Evolutionary conservation across 2,797 vertebrate species (phyloP).

Genomic region (Platyrinchus mystaceus): DNA sequence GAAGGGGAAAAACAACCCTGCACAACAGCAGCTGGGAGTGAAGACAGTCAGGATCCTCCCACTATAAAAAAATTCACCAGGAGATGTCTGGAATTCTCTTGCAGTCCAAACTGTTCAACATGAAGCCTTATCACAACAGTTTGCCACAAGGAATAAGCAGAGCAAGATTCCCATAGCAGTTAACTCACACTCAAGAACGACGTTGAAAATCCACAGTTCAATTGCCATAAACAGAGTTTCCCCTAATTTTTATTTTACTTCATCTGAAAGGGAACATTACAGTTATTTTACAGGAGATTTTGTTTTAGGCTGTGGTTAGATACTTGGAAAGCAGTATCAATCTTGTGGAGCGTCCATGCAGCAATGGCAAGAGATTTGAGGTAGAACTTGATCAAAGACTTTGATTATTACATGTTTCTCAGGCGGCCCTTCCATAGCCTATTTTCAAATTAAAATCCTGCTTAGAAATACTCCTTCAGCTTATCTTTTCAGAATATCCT

Average conservation of each 20-base stretch:
- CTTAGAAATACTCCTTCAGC: neutral
- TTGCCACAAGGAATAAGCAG: neutral
- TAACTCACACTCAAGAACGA: neutral
- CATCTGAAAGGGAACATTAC: neutral
- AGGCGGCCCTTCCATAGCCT: neutral
- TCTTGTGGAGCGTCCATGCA: neutral
- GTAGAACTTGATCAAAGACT: neutral
- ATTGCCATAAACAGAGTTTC: neutral
- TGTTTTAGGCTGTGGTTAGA: neutral
- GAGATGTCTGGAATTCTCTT: neutral
- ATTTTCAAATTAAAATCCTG: neutral
- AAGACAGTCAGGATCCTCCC: neutral
- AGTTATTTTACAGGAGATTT: neutral
- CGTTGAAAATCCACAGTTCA: slow-evolving; percentile 10
- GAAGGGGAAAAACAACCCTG: neutral
- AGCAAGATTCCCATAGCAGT: neutral
- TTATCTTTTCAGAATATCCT: neutral
- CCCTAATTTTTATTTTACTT: neutral
- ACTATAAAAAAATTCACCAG: neutral
- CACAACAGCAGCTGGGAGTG: neutral
- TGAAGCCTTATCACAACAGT: neutral
- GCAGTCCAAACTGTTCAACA: neutral
- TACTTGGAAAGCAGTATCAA: neutral
- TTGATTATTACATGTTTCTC: neutral
- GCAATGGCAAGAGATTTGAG: neutral